Conservation (phyloP, 2,888 invertebrate species). For the Odontocolon sp. region DNA sequence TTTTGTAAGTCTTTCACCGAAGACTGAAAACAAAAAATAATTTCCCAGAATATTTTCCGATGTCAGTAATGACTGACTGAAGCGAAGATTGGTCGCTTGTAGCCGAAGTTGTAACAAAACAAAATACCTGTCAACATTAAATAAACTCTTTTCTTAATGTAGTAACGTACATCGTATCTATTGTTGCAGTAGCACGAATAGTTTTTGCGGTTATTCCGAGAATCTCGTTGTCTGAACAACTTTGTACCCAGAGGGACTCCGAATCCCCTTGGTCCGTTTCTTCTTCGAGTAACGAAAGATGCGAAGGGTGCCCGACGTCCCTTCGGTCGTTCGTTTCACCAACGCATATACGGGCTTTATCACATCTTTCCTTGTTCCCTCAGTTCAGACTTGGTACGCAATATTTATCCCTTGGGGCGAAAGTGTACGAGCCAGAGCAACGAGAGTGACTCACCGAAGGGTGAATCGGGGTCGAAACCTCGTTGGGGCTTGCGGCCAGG, state of each 20-base stretch:
- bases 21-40: too few species aligned
- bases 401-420: constrained; percentile 12
- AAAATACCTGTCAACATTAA: too few species aligned
- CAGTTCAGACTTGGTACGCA: constrained; percentile 3
- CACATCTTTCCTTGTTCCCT: neutral
- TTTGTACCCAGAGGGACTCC: neutral
- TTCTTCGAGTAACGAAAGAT: constrained; percentile 3
- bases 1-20: too few species aligned
- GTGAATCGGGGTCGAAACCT: constrained; percentile 47
- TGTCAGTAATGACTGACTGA: too few species aligned
- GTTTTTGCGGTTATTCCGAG: neutral
- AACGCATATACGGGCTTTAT: neutral
- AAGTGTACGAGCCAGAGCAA: constrained; percentile 12
- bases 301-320: neutral
- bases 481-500: constrained; percentile 1
- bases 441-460: constrained; percentile 45
- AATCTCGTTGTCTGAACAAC: constrained; percentile 45
- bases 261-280: neutral
- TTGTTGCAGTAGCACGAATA: neutral
- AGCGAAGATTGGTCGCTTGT: too few species aligned
- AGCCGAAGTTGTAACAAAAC: too few species aligned
- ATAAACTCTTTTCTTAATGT: too few species aligned
- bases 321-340: neutral
- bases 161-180: too few species aligned
- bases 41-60: too few species aligned